A percentile compares a stretch with the other conserved stretches of the same genome.
Evolutionary conservation across 2,113 vertebrate genomes (phyloP).

Genomic region (Percina caprodes): DNA sequence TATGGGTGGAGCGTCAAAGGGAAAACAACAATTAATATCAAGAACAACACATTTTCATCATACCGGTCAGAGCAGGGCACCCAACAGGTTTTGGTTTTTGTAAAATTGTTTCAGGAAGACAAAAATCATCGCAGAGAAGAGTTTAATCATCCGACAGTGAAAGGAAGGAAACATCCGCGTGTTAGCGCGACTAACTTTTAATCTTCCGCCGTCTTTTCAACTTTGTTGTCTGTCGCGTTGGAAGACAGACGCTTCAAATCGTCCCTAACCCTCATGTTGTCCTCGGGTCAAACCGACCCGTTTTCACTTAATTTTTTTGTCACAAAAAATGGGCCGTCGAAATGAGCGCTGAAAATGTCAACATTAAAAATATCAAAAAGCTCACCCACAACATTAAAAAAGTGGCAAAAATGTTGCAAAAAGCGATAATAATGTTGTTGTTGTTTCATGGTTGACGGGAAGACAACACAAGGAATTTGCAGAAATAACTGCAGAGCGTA

Average conservation of each 20-base stretch:
- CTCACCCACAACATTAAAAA: no score
- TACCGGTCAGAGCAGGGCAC: constrained; percentile 35
- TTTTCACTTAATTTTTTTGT: no score
- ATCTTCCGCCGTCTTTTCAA: not conserved
- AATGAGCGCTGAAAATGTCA: no score
- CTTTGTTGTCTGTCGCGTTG: constrained; percentile 9
- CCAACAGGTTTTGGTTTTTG: constrained; percentile 61
- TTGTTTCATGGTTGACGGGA: no score
- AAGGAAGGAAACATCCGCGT: not conserved
- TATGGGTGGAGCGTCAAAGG: constrained; percentile 31
- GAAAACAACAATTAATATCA: constrained; percentile 34
- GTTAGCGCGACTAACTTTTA: no score
- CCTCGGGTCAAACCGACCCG: no score
- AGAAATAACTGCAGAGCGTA: not conserved
- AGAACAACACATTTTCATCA: constrained; percentile 4
- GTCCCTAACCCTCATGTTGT: no score
- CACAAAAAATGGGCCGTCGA: no score
- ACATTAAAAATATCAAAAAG: no score
- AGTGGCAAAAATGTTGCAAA: no score
- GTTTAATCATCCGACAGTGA: not conserved
- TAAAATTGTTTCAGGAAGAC: constrained; percentile 68
- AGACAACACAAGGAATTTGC: no score
- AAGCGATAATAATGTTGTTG: no score
- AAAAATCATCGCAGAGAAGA: constrained; percentile 58
- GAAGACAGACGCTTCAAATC: constrained; percentile 45